Conservation (phyloP, 2,113 vertebrate genomes). For the Amazona vittata region DNA sequence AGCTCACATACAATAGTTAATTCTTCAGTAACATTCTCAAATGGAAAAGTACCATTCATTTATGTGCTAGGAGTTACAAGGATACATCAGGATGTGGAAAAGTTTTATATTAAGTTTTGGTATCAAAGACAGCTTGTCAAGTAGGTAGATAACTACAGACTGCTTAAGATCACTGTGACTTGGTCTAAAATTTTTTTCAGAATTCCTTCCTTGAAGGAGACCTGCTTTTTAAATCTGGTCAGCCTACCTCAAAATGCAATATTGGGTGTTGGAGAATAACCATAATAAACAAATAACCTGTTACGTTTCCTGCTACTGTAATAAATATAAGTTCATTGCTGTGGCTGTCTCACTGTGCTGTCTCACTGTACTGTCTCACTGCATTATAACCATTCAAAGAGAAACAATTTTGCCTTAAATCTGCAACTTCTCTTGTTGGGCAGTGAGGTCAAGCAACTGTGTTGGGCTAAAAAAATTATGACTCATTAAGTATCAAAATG, state of each 20-base stretch:
- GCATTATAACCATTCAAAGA: background rate
- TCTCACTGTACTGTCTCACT: background rate
- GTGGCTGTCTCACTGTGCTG: background rate
- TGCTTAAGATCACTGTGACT: background rate
- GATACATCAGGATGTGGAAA: background rate
- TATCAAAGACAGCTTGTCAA: background rate
- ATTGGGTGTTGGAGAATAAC: background rate
- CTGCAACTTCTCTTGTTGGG: background rate
- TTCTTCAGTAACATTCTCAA: background rate
- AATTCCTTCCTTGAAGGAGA: background rate
- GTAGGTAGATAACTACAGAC: background rate
- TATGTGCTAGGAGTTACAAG: background rate
- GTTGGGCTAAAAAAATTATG: background rate
- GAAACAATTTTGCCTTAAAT: background rate
- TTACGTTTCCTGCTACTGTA: background rate
- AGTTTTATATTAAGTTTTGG: background rate
- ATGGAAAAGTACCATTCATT: background rate
- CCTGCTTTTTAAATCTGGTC: background rate
- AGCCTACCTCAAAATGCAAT: background rate
- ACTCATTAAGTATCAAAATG: background rate
- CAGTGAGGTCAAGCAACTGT: background rate
- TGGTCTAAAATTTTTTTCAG: background rate
- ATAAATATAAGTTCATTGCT: background rate
- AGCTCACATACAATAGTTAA: background rate
- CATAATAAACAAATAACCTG: background rate